Percentiles rank a stretch among this genome's conserved stretches.
Conservation (phyloP, 1,140 invertebrate genomes). For the Magallana gigas region DNA sequence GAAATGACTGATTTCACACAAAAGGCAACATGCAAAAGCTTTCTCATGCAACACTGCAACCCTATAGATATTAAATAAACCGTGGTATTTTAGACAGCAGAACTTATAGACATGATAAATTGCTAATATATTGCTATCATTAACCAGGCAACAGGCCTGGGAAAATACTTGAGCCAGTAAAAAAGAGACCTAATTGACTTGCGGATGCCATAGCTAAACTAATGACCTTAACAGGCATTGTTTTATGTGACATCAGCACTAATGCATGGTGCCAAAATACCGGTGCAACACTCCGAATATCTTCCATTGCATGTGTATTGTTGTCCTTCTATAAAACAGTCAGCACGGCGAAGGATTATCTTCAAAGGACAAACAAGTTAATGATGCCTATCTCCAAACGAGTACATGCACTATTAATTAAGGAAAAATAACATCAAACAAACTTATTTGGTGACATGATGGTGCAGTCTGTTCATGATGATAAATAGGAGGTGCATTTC, state of each 20-base stretch:
- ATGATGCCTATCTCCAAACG: constrained; percentile 20
- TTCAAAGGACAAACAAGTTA: constrained; percentile 15
- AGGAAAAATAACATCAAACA: constrained; percentile 29
- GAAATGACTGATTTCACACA: not conserved
- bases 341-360: not conserved
- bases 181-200: constrained; percentile 22
- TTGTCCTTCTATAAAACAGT: not conserved
- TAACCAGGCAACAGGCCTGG: constrained; percentile 2
- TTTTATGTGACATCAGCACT: constrained; percentile 16
- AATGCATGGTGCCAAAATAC: constrained; percentile 12
- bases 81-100: constrained; percentile 22
- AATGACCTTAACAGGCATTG: not conserved
- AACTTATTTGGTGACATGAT: not conserved
- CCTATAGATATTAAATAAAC: constrained; percentile 1
- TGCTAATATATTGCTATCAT: constrained; percentile 19
- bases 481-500: not conserved
- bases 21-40: not conserved
- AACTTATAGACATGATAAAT: not conserved
- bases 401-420: constrained; percentile 35
- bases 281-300: not conserved
- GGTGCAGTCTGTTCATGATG: not conserved
- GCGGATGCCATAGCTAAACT: not conserved
- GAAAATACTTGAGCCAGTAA: constrained; percentile 21
- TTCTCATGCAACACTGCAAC: not conserved
- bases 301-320: constrained; percentile 9